These are phyloP conservation scores for Troides aeacus DNA, from an alignment of 2,888 invertebrate species.

Conservation along the genomic window DNA sequence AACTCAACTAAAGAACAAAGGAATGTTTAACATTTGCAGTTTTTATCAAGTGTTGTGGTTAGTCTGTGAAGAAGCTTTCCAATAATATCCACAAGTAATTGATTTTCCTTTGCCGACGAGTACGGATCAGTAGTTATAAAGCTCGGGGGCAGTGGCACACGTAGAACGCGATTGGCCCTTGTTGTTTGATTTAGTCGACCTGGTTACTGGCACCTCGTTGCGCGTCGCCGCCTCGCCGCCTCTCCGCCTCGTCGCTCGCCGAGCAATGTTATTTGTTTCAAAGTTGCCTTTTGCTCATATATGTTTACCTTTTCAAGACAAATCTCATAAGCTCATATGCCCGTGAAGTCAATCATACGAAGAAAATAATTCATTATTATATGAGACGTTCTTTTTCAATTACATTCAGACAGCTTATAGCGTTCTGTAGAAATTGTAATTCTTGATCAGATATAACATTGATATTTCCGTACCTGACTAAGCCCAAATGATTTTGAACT, in stretches of 20 bases:
- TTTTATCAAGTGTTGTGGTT: neutral
- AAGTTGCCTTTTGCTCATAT: slow-evolving; percentile 14
- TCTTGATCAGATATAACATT: too few species aligned
- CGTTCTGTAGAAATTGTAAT: too few species aligned
- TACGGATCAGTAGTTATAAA: slow-evolving; percentile 28
- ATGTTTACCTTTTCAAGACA: slow-evolving; percentile 20
- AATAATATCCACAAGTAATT: slow-evolving; percentile 21
- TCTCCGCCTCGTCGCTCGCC: slow-evolving; percentile 42
- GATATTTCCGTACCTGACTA: too few species aligned
- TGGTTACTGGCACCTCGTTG: slow-evolving; percentile 49
- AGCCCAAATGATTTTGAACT: too few species aligned
- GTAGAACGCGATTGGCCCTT: slow-evolving; percentile 54
- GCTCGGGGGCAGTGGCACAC: slow-evolving; percentile 45
- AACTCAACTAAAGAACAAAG: neutral
- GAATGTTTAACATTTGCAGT: too few species aligned
- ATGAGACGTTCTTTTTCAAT: neutral
- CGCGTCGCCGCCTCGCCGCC: slow-evolving; percentile 45
- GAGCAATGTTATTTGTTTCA: slow-evolving; percentile 32
- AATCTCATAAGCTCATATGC: slow-evolving; percentile 2
- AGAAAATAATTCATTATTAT: neutral
- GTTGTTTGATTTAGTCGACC: slow-evolving; percentile 69
- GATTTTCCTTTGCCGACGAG: slow-evolving; percentile 21
- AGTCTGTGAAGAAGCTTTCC: neutral
- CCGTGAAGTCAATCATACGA: slow-evolving; percentile 3
- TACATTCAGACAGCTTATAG: neutral